A percentile compares a stretch with the other conserved stretches of the same genome.
Conservation (phyloP, 2,113 vertebrate species). For the Acanthisitta chloris region DNA sequence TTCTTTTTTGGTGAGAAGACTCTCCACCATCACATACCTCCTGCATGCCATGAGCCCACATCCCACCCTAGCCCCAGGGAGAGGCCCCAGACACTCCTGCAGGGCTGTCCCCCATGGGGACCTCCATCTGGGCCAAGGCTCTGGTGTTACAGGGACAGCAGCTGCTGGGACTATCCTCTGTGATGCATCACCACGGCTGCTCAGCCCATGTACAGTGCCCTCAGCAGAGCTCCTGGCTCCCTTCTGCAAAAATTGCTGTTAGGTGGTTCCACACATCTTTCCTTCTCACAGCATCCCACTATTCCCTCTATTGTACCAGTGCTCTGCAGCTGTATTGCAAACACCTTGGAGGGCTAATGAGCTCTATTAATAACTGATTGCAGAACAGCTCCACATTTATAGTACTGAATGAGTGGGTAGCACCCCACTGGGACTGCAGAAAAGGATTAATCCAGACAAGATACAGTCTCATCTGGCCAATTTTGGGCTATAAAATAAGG, state of each 20-base stretch:
- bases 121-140: neutral
- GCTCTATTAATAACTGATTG: neutral
- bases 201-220: rapidly evolving
- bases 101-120: neutral
- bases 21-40: neutral
- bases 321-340: neutral
- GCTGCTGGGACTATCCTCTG: neutral
- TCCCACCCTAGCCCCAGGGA: rapidly evolving
- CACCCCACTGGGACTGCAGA: neutral
- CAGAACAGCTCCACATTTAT: neutral
- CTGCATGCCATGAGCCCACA: neutral
- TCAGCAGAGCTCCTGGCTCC: neutral
- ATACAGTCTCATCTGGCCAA: neutral
- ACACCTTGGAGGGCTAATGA: neutral
- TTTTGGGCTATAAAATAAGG: neutral
- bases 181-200: no score
- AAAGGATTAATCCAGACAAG: neutral
- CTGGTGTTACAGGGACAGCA: neutral
- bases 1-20: neutral
- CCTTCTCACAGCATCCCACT: neutral
- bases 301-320: neutral
- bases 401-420: neutral
- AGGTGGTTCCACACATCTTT: neutral
- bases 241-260: neutral
- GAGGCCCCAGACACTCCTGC: neutral